phyloP scores from a whole-genome alignment of 92 coral and sea anemone species.

The Actinernus sp. region DNA sequence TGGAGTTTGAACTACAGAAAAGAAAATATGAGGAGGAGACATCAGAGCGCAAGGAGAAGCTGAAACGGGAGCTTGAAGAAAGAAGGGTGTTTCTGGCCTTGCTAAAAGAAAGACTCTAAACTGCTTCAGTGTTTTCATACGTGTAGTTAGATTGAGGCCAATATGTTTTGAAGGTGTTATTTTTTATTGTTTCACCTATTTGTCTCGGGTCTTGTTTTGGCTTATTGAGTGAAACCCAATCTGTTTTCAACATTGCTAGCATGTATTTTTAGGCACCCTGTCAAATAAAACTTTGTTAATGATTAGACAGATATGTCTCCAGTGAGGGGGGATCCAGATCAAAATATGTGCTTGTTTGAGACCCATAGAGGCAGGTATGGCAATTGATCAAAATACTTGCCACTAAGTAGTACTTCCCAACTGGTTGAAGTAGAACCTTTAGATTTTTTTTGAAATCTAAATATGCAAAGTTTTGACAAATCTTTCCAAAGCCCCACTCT shows the following conservation, averaged over 20 bases:
- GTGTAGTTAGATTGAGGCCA: no score
- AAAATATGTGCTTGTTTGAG: constrained; percentile 57
- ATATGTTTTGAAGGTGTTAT: no score
- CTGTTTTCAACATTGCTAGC: no score
- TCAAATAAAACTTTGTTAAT: constrained; percentile 6
- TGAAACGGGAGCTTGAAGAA: neutral
- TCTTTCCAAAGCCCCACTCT: constrained; percentile 86
- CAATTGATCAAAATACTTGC: constrained; percentile 43
- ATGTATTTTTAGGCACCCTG: no score
- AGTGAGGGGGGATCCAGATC: constrained; percentile 64
- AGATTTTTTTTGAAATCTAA: constrained; percentile 73
- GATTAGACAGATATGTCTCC: constrained; percentile 49
- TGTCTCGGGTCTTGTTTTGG: no score
- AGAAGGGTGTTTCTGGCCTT: neutral
- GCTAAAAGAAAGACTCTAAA: neutral
- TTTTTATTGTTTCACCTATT: no score
- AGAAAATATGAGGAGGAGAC: neutral
- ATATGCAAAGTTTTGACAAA: constrained; percentile 57
- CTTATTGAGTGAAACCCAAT: no score
- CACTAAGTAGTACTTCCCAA: constrained; percentile 69
- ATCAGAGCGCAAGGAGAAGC: neutral
- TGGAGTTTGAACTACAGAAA: neutral
- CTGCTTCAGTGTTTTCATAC: no score
- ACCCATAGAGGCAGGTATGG: constrained; percentile 67
- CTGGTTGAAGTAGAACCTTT: constrained; percentile 72